Base-by-base conservation (phyloP, 1,140 invertebrate genomes). In the Bombyx mandarina region DNA sequence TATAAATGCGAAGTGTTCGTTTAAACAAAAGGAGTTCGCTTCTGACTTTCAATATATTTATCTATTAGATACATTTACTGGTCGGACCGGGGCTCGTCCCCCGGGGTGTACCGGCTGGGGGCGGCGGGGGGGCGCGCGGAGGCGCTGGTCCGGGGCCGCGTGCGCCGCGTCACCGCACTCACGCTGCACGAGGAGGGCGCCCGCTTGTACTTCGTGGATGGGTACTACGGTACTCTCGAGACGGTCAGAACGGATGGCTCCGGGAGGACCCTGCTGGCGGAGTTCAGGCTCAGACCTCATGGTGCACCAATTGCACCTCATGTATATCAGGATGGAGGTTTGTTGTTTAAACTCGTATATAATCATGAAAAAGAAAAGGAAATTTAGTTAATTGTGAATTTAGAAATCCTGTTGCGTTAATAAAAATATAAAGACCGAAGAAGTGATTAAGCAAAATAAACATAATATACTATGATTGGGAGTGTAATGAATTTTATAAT, bases 171-270 rank as follows among this genome's bases (percentile, higher is more conserved):
- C 1, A 90, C 89, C 18, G 92, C 93, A 48, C 77, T 96, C 3
- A 89, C 93, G 2, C 89, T 95, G 56, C 93, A 94, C 83, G 89
- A 91, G 79, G 88, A 91, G 9, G 91, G 91, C 4, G 80, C 87
- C 12, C 79, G 93, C 52, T 68, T 96, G 0, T 96, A 95, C 83
- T 96, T 94, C 94, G 89, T 91, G 2, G 94, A 96, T 68, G 59
- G 54, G 9, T 76, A 77, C 66, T 69, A 71, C 61, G 75, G 64
- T 53, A 62, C 63, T 57, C 59, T 79, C 46, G 70, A 75, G 57
- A 70, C 67, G 52, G 70, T 72, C 45, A 54, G 56, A 12, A 59
- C 75, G 2, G 69, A 68, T 54, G 77, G 75, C 51, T 43, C 57
- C 7, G 67, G 60, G 7, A 62, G 67, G 8, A 73, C 63, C 35